Percentiles rank a stretch among this genome's conserved stretches.
phyloP scores from a whole-genome alignment of 2,888 invertebrate genomes.

The Gari tellinella region DNA sequence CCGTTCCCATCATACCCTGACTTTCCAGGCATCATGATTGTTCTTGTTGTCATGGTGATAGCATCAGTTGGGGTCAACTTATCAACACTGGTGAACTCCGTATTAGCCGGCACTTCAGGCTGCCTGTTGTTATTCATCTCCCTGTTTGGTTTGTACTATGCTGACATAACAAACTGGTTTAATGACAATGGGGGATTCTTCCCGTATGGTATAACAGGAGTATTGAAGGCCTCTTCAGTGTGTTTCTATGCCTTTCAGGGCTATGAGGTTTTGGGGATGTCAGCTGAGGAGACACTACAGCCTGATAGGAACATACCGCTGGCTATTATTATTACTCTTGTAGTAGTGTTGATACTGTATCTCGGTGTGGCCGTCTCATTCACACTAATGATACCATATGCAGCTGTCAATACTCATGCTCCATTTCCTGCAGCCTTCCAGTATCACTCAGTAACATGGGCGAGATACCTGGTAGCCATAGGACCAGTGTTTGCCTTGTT shows the following conservation, averaged over 20 bases:
- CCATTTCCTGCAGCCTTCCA: constrained; percentile 80
- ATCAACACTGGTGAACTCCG: constrained; percentile 83
- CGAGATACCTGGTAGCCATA: constrained; percentile 73
- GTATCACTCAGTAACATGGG: constrained; percentile 74
- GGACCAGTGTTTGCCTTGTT: constrained; percentile 78
- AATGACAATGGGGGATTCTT: constrained; percentile 80
- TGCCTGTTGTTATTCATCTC: constrained; percentile 82
- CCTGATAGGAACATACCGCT: constrained; percentile 83
- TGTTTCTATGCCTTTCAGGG: constrained; percentile 85
- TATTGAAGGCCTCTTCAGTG: constrained; percentile 83
- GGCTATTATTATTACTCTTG: constrained; percentile 78
- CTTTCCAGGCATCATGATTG: constrained; percentile 81
- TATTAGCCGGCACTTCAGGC: constrained; percentile 81
- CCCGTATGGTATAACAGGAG: constrained; percentile 78
- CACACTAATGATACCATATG: constrained; percentile 76
- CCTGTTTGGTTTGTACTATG: constrained; percentile 91
- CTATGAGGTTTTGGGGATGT: constrained; percentile 84
- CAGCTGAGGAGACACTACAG: constrained; percentile 84
- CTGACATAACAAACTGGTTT: constrained; percentile 92
- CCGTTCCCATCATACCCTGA: constrained; percentile 81
- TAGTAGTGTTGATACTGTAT: constrained; percentile 74
- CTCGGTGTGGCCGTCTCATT: constrained; percentile 68
- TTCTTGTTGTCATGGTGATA: constrained; percentile 85
- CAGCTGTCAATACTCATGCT: constrained; percentile 72
- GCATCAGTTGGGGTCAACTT: constrained; percentile 79